Evolutionary conservation across 2,888 invertebrate genomes (phyloP), one percentile per base, ranked within the genome.

Genomic region (Andrena praecox): DNA sequence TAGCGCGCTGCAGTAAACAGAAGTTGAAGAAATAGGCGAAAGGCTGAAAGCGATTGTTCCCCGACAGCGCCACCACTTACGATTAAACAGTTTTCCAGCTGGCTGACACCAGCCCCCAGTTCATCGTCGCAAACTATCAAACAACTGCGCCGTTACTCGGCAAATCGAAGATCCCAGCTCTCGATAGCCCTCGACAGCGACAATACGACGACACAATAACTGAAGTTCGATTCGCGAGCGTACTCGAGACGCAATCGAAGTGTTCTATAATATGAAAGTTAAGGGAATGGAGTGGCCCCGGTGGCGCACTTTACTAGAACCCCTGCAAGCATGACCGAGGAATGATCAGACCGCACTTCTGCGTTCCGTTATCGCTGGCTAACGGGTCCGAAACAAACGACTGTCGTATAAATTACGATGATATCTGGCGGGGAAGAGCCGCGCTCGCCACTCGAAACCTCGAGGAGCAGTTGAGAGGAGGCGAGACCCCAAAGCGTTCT

Each of bases 351-450:
- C 88, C 85, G 85, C 89, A 86, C 85, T 89, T 84, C 82, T 74
- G 67, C 74, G 83, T 56, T 52, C 73, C 63, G 66, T 70, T 89
- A 90, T 90, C 90, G 80, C 80, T 60, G 63, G 75, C 67, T 79
- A 85, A 84, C 89, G 85, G 69, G 75, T 63, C 83, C 83, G 85
- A 87, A 90, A 88, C 90, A 89, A 90, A 90, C 88, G 90, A 86
- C 89, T 87, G 89, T 87, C 86, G 87, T 87, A 90, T 90, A 90
- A 90, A 90, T 90, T 90, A 90, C 89, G 86, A 85, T 87, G 77
- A 74, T 89, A 90, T 90, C 90, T 88, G 83, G 82, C 31, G 70
- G 42, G 12, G 59, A 31, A 48, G 71, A 54, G 68, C 54, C 56
- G 63, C 60, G 20, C 56, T 50, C 42, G 64, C 71, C 72, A 79